Percentiles rank a stretch among this genome's conserved stretches.
These are phyloP conservation scores for Tragelaphus scriptus DNA, from an alignment of 2,113 vertebrate genomes.

Conservation along the genomic window DNA sequence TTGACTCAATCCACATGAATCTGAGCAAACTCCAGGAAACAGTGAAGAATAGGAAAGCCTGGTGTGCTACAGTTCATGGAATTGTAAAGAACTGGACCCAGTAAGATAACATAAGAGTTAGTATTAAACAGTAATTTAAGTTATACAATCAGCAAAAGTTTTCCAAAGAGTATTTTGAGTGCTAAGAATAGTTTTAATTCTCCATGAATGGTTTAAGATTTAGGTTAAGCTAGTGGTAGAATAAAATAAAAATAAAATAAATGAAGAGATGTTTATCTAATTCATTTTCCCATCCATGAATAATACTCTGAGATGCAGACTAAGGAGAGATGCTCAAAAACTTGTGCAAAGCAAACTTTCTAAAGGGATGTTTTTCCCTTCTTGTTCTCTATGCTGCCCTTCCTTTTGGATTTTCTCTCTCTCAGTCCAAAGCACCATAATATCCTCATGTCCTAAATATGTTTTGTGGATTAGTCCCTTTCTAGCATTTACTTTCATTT, in stretches of 20 bases:
- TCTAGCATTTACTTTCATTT: background rate
- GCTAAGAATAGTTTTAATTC: background rate
- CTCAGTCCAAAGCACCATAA: background rate
- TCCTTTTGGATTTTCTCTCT: background rate
- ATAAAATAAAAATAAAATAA: constrained; percentile 22
- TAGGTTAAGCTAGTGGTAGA: background rate
- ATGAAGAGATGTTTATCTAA: background rate
- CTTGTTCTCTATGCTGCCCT: background rate
- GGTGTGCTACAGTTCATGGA: background rate
- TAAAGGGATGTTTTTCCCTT: background rate
- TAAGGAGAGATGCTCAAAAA: background rate
- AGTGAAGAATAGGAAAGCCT: background rate
- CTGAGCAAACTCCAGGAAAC: background rate
- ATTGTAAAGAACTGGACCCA: background rate
- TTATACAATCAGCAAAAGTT: background rate
- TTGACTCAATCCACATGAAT: background rate
- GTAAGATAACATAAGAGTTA: background rate
- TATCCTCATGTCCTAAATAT: background rate
- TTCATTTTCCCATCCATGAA: background rate
- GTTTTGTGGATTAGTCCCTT: background rate
- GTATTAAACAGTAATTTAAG: background rate
- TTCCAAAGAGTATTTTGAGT: background rate
- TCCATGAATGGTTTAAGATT: background rate
- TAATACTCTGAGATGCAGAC: background rate
- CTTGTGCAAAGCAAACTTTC: background rate